These are phyloP conservation scores for Daktulosphaira vitifoliae DNA, from an alignment of 1,140 invertebrate species.

Conservation along the genomic window DNA sequence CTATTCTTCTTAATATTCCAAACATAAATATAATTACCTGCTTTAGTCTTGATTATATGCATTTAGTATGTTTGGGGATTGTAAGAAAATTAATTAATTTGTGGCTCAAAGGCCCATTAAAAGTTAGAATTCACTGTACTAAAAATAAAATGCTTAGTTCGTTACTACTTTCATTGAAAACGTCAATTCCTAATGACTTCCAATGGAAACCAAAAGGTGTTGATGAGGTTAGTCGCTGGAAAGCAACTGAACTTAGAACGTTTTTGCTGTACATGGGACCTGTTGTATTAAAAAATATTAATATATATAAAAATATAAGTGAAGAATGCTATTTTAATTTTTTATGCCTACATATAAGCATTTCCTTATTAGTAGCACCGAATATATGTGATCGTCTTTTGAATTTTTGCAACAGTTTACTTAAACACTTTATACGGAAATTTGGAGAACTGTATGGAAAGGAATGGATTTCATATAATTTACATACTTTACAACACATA, in stretches of 20 bases:
- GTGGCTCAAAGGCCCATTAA: constrained; percentile 4
- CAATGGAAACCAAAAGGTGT: not conserved
- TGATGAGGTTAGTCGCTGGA: not conserved
- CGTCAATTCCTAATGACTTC: not conserved
- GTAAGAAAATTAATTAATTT: constrained; percentile 6
- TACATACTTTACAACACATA: too few relatives aligned
- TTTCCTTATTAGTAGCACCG: too few relatives aligned
- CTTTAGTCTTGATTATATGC: not conserved
- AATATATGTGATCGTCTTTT: too few relatives aligned
- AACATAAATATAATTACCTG: not conserved
- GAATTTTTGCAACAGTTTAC: too few relatives aligned
- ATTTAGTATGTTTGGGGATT: not conserved
- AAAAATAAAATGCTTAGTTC: too few relatives aligned
- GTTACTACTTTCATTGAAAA: too few relatives aligned
- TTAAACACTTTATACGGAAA: too few relatives aligned
- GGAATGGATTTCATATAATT: too few relatives aligned
- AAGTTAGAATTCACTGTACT: too few relatives aligned
- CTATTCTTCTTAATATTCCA: not conserved
- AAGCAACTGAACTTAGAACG: not conserved
- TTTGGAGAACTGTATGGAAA: too few relatives aligned
- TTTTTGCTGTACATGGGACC: not conserved
- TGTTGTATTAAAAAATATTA: not conserved
- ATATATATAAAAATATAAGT: not conserved
- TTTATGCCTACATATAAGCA: too few relatives aligned
- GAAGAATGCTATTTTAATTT: not conserved